These are phyloP conservation scores for Pampusana beccarii DNA, from an alignment of 2,113 vertebrate species.

Conservation along the genomic window DNA sequence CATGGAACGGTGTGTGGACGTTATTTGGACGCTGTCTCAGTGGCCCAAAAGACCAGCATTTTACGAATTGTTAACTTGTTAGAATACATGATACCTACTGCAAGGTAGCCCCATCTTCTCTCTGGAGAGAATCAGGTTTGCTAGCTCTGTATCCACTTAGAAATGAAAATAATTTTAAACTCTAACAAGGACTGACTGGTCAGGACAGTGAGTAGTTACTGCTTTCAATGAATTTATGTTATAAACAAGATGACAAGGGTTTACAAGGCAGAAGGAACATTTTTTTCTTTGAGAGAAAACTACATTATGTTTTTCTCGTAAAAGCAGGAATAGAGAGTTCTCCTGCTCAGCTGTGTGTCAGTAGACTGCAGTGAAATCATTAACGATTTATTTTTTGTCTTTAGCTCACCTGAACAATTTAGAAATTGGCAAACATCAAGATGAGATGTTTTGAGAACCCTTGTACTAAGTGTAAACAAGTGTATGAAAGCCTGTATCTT, in stretches of 20 bases:
- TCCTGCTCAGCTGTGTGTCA: neutral
- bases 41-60: neutral
- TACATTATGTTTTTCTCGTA: neutral
- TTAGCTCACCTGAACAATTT: neutral
- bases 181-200: neutral
- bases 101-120: neutral
- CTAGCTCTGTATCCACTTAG: neutral
- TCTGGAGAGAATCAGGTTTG: neutral
- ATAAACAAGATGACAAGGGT: neutral
- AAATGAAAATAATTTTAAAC: neutral
- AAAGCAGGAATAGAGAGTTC: neutral
- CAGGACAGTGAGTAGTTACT: neutral
- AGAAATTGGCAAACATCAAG: neutral
- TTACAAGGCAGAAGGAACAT: neutral
- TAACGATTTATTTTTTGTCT: neutral
- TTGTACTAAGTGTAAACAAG: neutral
- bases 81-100: neutral
- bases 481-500: neutral
- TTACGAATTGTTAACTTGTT: neutral
- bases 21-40: neutral
- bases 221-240: neutral
- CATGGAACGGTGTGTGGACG: rapidly evolving
- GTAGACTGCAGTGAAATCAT: neutral
- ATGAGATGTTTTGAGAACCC: neutral
- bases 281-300: neutral